These are phyloP conservation scores for Taphrorychus bicolor DNA, from an alignment of 2,888 invertebrate genomes.

Conservation along the genomic window DNA sequence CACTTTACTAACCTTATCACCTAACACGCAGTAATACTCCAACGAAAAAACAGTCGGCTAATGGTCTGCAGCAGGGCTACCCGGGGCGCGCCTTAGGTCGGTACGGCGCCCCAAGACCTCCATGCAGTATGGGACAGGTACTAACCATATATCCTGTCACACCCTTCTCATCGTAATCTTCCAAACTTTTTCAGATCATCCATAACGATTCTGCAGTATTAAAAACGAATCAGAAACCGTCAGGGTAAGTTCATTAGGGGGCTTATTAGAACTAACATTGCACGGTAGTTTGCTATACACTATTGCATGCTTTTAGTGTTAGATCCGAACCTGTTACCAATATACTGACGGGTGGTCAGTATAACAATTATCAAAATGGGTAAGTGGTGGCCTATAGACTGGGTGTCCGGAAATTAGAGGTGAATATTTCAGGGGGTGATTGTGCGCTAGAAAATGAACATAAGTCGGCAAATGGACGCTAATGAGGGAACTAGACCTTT, in stretches of 20 bases:
- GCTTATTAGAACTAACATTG: conserved; percentile 1
- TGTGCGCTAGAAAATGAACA: no score
- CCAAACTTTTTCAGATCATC: conserved; percentile 68
- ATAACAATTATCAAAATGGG: background rate
- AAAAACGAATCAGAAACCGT: conserved; percentile 62
- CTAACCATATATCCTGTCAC: conserved; percentile 9
- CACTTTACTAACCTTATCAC: background rate
- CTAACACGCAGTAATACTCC: conserved; percentile 41
- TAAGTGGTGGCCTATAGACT: no score
- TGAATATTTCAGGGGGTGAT: no score
- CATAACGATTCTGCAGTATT: conserved; percentile 66
- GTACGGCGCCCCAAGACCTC: conserved; percentile 69
- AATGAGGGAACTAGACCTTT: no score
- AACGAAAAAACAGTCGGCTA: conserved; percentile 52
- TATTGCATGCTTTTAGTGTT: conserved; percentile 38
- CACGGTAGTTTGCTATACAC: background rate
- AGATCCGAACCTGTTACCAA: conserved; percentile 45
- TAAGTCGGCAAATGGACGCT: no score
- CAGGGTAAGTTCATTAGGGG: conserved; percentile 63
- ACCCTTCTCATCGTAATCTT: background rate
- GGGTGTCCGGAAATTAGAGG: no score
- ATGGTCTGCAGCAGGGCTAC: conserved; percentile 53
- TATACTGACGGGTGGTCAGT: conserved; percentile 14
- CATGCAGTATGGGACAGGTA: conserved; percentile 74
- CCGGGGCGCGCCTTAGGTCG: conserved; percentile 60